Conservation (phyloP, 1,140 invertebrate genomes). For the Bemisia tabaci region DNA sequence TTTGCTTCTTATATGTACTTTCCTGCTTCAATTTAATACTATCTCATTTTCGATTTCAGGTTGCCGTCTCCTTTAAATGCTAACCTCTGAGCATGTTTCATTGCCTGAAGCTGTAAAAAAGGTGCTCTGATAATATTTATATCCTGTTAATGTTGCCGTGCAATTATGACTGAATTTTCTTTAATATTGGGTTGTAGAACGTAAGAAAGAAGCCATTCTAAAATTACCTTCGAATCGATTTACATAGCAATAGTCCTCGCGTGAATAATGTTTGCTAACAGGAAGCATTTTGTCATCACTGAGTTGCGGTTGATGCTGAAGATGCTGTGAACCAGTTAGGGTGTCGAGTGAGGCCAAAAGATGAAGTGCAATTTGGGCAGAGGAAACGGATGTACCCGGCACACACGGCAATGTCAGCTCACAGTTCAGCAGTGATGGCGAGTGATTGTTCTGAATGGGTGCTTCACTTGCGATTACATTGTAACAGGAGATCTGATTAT, state of each 20-base stretch:
- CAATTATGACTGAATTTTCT: no score
- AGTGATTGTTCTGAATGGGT: not conserved
- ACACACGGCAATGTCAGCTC: constrained; percentile 67
- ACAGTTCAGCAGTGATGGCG: constrained; percentile 28
- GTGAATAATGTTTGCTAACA: constrained; percentile 1
- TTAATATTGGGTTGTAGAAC: no score
- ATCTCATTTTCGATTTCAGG: no score
- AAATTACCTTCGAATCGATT: constrained; percentile 2
- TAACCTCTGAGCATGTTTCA: no score
- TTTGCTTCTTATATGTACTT: no score
- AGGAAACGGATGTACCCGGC: constrained; percentile 51
- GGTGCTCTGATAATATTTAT: no score
- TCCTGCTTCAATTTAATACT: no score
- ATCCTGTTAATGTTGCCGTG: no score
- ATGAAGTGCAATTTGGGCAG: constrained; percentile 76
- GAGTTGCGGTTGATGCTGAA: constrained; percentile 6
- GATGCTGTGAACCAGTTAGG: constrained; percentile 29
- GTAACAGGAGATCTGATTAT: constrained; percentile 16
- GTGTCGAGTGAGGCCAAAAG: constrained; percentile 76
- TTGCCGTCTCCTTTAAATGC: no score
- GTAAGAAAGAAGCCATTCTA: no score
- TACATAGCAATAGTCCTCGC: not conserved
- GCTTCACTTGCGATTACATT: constrained; percentile 18
- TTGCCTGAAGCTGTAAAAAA: no score
- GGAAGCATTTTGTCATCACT: not conserved